Conservation (phyloP, 2,113 vertebrate genomes). For the Thamnaconus septentrionalis region DNA sequence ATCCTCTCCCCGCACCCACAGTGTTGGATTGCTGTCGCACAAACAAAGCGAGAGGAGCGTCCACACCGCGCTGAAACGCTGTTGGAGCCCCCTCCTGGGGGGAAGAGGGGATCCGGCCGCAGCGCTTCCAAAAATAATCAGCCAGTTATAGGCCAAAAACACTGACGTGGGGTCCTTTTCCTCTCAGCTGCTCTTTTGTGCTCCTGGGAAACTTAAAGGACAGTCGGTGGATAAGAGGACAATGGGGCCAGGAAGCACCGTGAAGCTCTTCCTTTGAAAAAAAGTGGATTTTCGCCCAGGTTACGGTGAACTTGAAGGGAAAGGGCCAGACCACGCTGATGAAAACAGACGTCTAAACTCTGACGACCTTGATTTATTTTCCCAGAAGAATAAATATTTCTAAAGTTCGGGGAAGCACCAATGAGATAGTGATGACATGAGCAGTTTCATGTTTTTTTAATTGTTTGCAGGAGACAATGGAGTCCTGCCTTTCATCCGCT, state of each 20-base stretch:
- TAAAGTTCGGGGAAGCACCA: conserved; percentile 14
- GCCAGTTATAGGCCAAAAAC: conserved; percentile 31
- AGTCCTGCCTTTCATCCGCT: background rate
- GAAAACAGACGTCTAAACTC: conserved; percentile 13
- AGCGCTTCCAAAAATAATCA: conserved; percentile 53
- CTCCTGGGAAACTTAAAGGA: conserved; percentile 31
- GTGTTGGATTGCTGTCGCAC: background rate
- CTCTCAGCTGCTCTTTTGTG: conserved; percentile 19
- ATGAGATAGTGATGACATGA: background rate
- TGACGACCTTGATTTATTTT: conserved; percentile 14
- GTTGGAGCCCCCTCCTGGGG: background rate
- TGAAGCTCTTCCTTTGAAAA: conserved; percentile 18
- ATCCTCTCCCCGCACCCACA: background rate
- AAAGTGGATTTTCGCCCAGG: conserved; percentile 23
- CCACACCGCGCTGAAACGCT: conserved; percentile 6
- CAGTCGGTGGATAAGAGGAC: conserved; percentile 21
- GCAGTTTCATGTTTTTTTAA: background rate
- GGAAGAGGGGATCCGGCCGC: no score
- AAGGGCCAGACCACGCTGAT: conserved; percentile 23
- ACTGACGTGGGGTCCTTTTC: conserved; percentile 19
- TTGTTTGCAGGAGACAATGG: conserved; percentile 1
- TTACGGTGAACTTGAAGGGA: conserved; percentile 13
- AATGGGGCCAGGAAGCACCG: conserved; percentile 47
- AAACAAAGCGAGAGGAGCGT: conserved; percentile 42
- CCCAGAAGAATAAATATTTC: conserved; percentile 8